A percentile compares a stretch with the other conserved stretches of the same genome.
Evolutionary conservation across 2,797 vertebrate genomes (phyloP).

Genomic region (Sebastes oblongus): DNA sequence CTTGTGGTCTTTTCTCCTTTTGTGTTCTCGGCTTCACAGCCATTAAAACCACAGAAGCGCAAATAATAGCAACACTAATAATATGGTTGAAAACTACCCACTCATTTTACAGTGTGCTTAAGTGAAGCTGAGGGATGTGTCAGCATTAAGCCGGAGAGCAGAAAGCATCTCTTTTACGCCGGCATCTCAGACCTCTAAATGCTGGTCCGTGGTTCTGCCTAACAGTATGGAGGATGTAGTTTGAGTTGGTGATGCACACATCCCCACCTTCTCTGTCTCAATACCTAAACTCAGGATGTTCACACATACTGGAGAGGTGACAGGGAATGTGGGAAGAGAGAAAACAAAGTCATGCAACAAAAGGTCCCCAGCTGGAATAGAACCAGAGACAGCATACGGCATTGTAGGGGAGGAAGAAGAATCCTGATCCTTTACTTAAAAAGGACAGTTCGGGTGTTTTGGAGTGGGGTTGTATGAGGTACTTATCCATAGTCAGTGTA

Average conservation of each 20-base stretch:
- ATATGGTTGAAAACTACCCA: constrained; percentile 41
- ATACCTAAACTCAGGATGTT: neutral
- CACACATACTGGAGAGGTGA: neutral
- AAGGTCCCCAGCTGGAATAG: neutral
- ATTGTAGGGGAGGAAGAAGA: no score
- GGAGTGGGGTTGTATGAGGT: no score
- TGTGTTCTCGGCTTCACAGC: constrained; percentile 32
- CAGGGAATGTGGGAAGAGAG: neutral
- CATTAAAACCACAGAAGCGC: constrained; percentile 38
- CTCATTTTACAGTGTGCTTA: constrained; percentile 56
- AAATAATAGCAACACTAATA: constrained; percentile 58
- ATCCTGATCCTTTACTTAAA: no score
- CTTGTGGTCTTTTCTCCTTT: constrained; percentile 22
- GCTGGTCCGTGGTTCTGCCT: constrained; percentile 49
- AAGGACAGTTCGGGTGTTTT: no score
- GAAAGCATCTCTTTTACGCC: constrained; percentile 64
- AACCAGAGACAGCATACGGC: neutral
- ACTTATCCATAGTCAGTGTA: no score
- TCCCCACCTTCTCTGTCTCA: neutral
- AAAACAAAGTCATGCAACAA: neutral
- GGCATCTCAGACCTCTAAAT: constrained; percentile 64
- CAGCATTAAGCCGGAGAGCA: constrained; percentile 49
- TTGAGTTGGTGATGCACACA: constrained; percentile 35
- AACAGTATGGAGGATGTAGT: constrained; percentile 34
- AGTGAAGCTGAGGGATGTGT: constrained; percentile 56